These are phyloP conservation scores for Nothocercus nigrocapillus DNA, from an alignment of 2,113 vertebrate species.

Conservation along the genomic window DNA sequence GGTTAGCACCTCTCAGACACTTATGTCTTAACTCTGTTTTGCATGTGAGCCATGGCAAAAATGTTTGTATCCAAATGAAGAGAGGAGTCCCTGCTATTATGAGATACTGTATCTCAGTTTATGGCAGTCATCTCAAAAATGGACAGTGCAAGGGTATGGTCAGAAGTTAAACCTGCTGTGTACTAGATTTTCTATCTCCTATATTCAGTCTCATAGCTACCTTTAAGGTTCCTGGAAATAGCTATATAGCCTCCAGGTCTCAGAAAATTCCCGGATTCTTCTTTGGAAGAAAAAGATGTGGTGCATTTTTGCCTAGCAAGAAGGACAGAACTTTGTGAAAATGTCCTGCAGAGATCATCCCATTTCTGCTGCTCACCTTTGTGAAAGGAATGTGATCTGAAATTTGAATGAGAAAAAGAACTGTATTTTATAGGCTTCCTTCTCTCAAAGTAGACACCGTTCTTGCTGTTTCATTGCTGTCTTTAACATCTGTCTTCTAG, in stretches of 20 bases:
- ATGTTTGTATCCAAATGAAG: not conserved
- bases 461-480: not conserved
- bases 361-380: not conserved
- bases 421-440: not conserved
- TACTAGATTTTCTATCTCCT: not conserved
- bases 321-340: not conserved
- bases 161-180: not conserved
- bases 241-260: not conserved
- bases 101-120: accelerated
- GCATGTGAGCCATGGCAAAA: not conserved
- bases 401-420: not conserved
- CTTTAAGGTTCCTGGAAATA: not conserved
- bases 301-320: not conserved
- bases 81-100: not conserved
- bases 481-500: conserved; percentile 67
- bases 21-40: not conserved
- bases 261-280: not conserved
- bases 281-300: no score
- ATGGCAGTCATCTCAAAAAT: not conserved
- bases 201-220: not conserved
- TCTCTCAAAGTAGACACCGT: accelerated
- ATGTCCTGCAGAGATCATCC: no score
- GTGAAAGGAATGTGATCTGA: not conserved
- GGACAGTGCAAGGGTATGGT: not conserved
- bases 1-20: not conserved